Conservation (phyloP, 2,888 invertebrate species). For the Byasa hedistus region DNA sequence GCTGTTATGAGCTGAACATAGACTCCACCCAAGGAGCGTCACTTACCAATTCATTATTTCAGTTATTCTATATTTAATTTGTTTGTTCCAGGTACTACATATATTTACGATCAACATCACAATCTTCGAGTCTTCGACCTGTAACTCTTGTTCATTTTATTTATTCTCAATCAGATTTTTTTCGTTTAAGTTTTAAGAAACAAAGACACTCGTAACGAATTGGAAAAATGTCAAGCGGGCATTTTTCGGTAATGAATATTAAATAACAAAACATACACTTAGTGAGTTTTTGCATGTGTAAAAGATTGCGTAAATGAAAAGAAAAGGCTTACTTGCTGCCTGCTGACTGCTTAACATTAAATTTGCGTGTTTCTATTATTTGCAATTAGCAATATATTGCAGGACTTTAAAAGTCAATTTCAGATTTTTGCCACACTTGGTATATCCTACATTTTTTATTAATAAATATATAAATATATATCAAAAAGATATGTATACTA, state of each 20-base stretch:
- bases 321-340: neutral
- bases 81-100: neutral
- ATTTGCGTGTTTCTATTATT: too few species aligned
- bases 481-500: too few species aligned
- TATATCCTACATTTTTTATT: too few species aligned
- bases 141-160: neutral
- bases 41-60: neutral
- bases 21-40: neutral
- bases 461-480: too few species aligned
- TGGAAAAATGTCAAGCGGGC: neutral
- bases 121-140: neutral
- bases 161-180: too few species aligned
- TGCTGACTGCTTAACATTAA: neutral
- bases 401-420: too few species aligned
- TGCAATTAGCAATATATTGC: too few species aligned
- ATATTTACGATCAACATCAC: neutral
- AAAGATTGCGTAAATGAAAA: conserved; percentile 5
- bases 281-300: neutral
- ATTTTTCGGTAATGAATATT: neutral
- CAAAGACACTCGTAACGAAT: neutral
- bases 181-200: too few species aligned
- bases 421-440: too few species aligned
- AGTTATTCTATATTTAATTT: neutral
- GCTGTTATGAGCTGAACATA: neutral
- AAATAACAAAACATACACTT: conserved; percentile 6